Evolutionary conservation across 2,888 invertebrate genomes (phyloP), one percentile per base, ranked within the genome.

Genomic region (Muschampia plurimacula): DNA sequence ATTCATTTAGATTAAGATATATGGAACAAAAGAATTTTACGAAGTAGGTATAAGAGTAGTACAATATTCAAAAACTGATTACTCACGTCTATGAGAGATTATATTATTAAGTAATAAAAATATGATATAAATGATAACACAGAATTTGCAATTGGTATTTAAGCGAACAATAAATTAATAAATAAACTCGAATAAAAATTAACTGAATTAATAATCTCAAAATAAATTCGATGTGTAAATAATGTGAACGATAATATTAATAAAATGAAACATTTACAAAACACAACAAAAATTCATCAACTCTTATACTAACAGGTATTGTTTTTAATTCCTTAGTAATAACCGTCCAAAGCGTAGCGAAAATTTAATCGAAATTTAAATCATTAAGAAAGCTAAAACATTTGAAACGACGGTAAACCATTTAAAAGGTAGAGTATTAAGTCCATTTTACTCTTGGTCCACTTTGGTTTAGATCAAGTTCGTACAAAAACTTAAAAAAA

Each of bases 221-320:
- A 69, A 39, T 60, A 60, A 69, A 69, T 69, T 69, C 68, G 62
- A 62, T 49, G 2, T 62, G 49, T n/a, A 69, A 39, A 32, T 65
- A 46, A 13, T 64, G 64, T n/a, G 49, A 62, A 12, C 7, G 22
- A n/a, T 8, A 60, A 52, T 12, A 9, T 44, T 10, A 60, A 36
- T 5, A 62, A 69, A 32, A 67, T 57, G 57, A 49, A 60, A 69
- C 39, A 49, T 62, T 69, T 69, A 22, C 32, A 28, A 52, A 52
- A 15, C 52, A 52, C 52, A 52, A 52, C 57, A 32, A 57, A 57
- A 57, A n/a, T n/a, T 28, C 15, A 44, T 44, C 52, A 52, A 52
- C 52, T 52, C 49, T 15, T 15, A 52, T 52, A 15, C 49, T 52
- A 52, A 15, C 15, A 10, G 49, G n/a, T 52, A 46, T 46, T 3